Evolutionary conservation across 2,113 vertebrate species (phyloP), one percentile per base, ranked within the genome.

Genomic region (Cheirogaleus medius): DNA sequence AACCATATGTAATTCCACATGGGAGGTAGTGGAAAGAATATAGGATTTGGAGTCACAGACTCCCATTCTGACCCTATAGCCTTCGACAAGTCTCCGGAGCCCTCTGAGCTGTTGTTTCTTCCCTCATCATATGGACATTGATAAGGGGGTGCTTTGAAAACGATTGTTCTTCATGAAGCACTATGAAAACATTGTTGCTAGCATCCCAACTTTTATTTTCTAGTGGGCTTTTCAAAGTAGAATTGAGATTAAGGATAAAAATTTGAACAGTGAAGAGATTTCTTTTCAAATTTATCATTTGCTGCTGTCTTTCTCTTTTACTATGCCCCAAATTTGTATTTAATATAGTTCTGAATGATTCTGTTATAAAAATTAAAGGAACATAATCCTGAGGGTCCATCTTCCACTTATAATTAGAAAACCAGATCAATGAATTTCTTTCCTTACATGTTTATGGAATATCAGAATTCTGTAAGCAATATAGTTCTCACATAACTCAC

Each of bases 381-480:
- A 47, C 4, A 25, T 74, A 44, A 6, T 95, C 66, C 29, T 73
- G 15, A 91, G 34, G 82, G 76, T n/a, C 25, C 5, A 37, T 74
- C 95, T 95, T 84, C 69, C 63, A 56, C 63, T 91, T 91, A 64
- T 21, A 83, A 49, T 93, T 58, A 74, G 44, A 90, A 94, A 66
- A 37, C 37, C 21, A 37, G 58, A 54, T 69, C 80, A 94, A 49
- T 90, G 27, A 89, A 80, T 89, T 83, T 42, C n/a, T 56, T 91
- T 69, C 68, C 66, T 93, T 93, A 68, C 29, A 14, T 47, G 29
- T 88, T 90, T 77, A 86, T 32, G n/a, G 83, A 69, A 18, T 12
- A 4, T 83, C 44, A 69, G 80, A 87, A 78, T 85, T 95, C 88
- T 34, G 5, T 87, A 42, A 91, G 13, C 29, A 77, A 54, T 47